These are phyloP conservation scores for Drosophila jambulina DNA, from an alignment of 1,140 invertebrate species.

Conservation along the genomic window DNA sequence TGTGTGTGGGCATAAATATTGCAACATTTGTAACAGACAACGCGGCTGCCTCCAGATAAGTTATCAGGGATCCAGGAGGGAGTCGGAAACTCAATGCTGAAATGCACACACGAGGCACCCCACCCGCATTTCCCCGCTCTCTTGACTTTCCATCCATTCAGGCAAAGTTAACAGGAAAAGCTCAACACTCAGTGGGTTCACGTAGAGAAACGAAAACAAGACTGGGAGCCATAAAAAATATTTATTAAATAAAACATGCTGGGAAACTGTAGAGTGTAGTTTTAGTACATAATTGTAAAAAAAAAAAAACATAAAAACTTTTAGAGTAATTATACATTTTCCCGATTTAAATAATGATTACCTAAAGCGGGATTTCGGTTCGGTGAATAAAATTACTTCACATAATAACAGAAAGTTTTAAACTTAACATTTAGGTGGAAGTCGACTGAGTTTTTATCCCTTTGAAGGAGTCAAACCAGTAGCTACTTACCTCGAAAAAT, in stretches of 20 bases:
- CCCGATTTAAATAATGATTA: not conserved
- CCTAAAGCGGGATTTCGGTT: too few species aligned
- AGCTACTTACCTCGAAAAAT: too few species aligned
- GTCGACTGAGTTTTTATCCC: too few species aligned
- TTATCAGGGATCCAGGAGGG: conserved; percentile 56
- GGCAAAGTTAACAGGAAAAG: conserved; percentile 59
- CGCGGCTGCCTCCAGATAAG: conserved; percentile 64
- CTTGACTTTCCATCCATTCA: conserved; percentile 5
- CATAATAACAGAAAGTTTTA: too few species aligned
- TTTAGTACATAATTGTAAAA: too few species aligned
- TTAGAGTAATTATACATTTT: not conserved
- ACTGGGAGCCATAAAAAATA: conserved; percentile 1
- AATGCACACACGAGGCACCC: conserved; percentile 67
- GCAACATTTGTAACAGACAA: conserved; percentile 81
- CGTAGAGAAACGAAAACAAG: conserved; percentile 22
- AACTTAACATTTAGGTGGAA: too few species aligned
- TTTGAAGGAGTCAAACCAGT: too few species aligned
- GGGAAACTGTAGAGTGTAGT: not conserved
- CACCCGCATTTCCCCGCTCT: not conserved
- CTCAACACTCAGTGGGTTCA: conserved; percentile 32
- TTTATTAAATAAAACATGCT: not conserved
- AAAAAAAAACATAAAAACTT: not conserved
- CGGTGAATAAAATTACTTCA: too few species aligned
- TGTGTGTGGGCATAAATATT: conserved; percentile 75
- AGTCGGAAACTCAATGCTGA: conserved; percentile 33